Base-by-base conservation (phyloP, 2,797 vertebrate genomes). In the Pseudopleuronectes americanus region DNA sequence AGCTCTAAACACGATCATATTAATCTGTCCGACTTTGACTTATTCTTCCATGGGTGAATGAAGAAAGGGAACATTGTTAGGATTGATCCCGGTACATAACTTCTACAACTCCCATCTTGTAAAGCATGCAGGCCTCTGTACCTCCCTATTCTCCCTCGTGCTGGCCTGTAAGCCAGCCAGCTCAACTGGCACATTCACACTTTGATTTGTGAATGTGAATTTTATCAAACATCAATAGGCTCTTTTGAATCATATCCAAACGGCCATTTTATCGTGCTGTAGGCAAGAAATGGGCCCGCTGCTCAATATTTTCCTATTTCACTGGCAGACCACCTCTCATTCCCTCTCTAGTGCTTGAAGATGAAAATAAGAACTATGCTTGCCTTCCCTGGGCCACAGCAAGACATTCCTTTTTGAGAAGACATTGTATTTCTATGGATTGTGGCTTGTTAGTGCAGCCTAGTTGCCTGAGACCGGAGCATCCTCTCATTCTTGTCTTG, bases 191-290 rank as follows among this genome's bases (percentile, higher is more conserved):
- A 70, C 74, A 78, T 63, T 38, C 83, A 86, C 65, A 71, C 78
- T 85, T 86, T 90, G 84, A 92, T 90, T 91, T 89, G 84, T 77
- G 77, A 85, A 87, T 90, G 79, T 78, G 78, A 84, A 87, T 92
- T 87, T 89, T 77, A 84, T 86, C 68, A 86, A 77, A 81, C 77
- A 88, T 92, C 87, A 84, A 89, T 91, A 90, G 84, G 81, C 72
- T 87, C 51, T 66, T 85, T 90, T 86, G 83, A 89, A 84, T 88
- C 69, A 53, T 68, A 76, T 90, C 75, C 80, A 89, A 87, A 86
- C 84, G 60, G 70, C 52, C 73, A 82, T 84, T 89, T 87, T 66
- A 77, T 83, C 75, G 68, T 69, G 70, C 70, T 87, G 43, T 67
- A 71, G 67, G 75, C 60, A 72, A 76, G 63, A 63, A 68, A 69